Evolutionary conservation across 2,888 invertebrate genomes (phyloP), one percentile per base, ranked within the genome.

Genomic region (Thalpophila matura): DNA sequence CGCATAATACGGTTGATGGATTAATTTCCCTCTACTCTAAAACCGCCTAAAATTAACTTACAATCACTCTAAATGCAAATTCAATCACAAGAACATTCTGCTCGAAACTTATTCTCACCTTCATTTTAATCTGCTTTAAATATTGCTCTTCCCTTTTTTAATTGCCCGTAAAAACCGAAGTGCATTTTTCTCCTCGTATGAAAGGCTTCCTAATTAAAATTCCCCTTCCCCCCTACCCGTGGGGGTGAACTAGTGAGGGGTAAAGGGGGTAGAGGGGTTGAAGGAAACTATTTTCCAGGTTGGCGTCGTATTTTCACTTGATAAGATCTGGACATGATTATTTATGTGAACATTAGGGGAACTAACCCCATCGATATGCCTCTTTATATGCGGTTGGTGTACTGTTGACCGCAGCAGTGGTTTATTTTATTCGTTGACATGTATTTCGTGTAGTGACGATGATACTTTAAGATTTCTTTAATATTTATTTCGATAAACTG

Each of bases 271-370:
- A 63, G 73, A 81, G 62, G 78, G 83, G 77, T 54, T 35, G 71
- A 83, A 85, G 86, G 86, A 86, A 91, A 93, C 91, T 92, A 93
- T 91, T 93, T 91, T 86, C 86, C 89, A 86, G 87, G 86, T 83
- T 86, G 85, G 77, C 83, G 86, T 89, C 93, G 94, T 94, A 94
- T 94, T 93, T 94, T 90, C 91, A 83, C 85, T 71, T 87, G 94
- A 94, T 94, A 94, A 88, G 83, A 95, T 95, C 94, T 91, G 82
- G 91, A 93, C 94, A 90, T 89, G 93, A 94, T 94, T 93, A 94
- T 94, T 94, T 94, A 95, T 94, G 89, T 86, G 84, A 84, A 87
- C 89, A 90, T 91, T 91, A 89, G 91, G 94, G 93, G 92, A 87
- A 79, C 84, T 89, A 90, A 89, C 93, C 91, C 93, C 87, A 91